Evolutionary conservation across 2,113 vertebrate genomes (phyloP).

Genomic region (Pantherophis guttatus): DNA sequence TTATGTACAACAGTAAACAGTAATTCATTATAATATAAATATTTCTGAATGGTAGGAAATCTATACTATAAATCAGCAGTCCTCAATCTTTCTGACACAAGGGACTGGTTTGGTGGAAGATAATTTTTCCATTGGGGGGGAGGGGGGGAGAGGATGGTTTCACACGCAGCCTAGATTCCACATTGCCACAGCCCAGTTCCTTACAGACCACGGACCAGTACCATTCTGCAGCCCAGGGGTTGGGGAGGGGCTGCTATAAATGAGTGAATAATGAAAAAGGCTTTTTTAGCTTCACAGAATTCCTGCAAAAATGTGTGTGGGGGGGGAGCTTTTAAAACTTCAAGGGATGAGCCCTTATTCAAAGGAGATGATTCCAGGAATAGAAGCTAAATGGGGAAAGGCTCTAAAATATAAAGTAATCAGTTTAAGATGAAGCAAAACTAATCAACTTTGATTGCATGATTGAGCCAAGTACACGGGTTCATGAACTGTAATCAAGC

Average conservation of each 20-base stretch:
- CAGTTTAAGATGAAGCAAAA: background rate
- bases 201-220: background rate
- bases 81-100: background rate
- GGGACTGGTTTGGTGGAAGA: background rate
- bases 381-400: background rate
- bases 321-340: background rate
- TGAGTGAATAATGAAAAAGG: background rate
- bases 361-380: background rate
- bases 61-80: background rate
- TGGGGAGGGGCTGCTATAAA: background rate
- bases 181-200: background rate
- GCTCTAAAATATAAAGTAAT: background rate
- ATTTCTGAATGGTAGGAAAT: background rate
- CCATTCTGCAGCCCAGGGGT: background rate
- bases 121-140: background rate
- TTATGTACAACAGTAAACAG: background rate
- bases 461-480: background rate
- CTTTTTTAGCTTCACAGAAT: background rate
- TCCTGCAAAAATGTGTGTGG: background rate
- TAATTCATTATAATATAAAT: background rate
- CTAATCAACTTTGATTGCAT: background rate
- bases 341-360: background rate
- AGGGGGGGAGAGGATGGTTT: background rate
- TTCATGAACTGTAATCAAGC: background rate
- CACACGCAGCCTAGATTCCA: background rate